Base-by-base conservation (phyloP, 2,888 invertebrate genomes). In the Dolomedes plantarius region DNA sequence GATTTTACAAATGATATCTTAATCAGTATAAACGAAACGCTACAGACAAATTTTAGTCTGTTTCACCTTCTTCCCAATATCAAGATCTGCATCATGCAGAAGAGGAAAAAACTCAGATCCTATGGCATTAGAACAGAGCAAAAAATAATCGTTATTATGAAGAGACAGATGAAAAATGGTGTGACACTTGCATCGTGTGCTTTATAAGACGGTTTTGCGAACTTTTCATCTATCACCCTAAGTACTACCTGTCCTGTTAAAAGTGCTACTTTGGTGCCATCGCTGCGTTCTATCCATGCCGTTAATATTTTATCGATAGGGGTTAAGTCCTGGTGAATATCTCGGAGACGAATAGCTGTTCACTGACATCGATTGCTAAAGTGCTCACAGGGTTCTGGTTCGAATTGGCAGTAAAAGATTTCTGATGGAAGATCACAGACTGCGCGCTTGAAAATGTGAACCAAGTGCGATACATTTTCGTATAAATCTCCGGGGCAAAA, bases 231-330 rank as follows among this genome's bases (percentile, higher is more conserved):
- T 67, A 83, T 83, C 83, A 83, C 46, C 64, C 64, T 83, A 83
- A 83, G 75, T 83, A 72, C 72, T 77, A 83, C 83, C 83, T 83
- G 83, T 83, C 83, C 82, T 65, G 65, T 65, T 65, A 31, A 28
- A 65, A 65, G 31, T 28, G 65, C 65, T 65, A 65, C 29, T 31
- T 65, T 16, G 65, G 31, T 29, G 62, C 31, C 56, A 23, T 56
- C 23, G 41, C 16, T 2, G 41, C 46, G 13, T 46, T 16, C 41
- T n/a, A n/a, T 46, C 41, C 41, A 1, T 2, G 2, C 19, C 19
- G 56, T 19, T 56, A 56, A 56, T 56, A 56, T 56, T 56, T 56
- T 56, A 56, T 56, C 56, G 56, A 56, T 56, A 46, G 56, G 56
- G 56, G 56, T 56, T 56, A 56, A 56, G 23, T 23, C 23, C 23